Base-by-base conservation (phyloP, 2,797 vertebrate species). In the Hoplostethus mediterraneus region DNA sequence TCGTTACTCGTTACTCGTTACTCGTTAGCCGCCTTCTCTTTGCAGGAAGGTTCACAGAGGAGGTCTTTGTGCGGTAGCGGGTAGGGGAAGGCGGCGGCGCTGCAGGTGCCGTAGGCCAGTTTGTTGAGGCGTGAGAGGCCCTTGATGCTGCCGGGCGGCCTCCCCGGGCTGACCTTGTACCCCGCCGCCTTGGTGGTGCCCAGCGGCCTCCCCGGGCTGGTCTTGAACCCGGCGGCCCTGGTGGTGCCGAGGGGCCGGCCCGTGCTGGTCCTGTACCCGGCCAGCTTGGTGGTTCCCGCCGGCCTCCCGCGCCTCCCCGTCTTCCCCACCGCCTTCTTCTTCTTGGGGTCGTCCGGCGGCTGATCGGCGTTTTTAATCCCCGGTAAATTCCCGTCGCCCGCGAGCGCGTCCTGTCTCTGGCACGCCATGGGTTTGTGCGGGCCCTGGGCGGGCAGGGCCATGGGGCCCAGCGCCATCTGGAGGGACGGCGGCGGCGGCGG, bases 81-180 rank as follows among this genome's bases (percentile, higher is more conserved):
- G 71, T 98, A 99, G 53, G 97, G 97, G 87, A 99, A 99, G 52
- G 96, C 95, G 31, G 97, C 96, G 1, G 89, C 92, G 80, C 95
- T 97, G 94, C 96, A 97, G 84, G 95, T 93, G 73, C 95, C 92
- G 64, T 97, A 99, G 85, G 94, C 94, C 85, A 98, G 96, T 95
- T 98, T 97, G 80, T 95, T 96, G 95, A 97, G 95, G 63, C 96
- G 97, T 62, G 97, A 97, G 16, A 97, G 96, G 86, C 97, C 97
- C 94, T 98, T 99, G 93, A 99, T 98, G 95, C 97, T 99, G 90
- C 98, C 98, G 28, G 97, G 98, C 83, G 98, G 98, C 80, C 98
- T 95, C 16, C 98, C 98, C 0, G 98, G 98, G 90, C 98, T 99
- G 89, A 98, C 97, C 95, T 98, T 98, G 93, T 99, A 99, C 74